These are phyloP conservation scores for Drosophila tani DNA, from an alignment of 1,140 invertebrate genomes.

Conservation along the genomic window DNA sequence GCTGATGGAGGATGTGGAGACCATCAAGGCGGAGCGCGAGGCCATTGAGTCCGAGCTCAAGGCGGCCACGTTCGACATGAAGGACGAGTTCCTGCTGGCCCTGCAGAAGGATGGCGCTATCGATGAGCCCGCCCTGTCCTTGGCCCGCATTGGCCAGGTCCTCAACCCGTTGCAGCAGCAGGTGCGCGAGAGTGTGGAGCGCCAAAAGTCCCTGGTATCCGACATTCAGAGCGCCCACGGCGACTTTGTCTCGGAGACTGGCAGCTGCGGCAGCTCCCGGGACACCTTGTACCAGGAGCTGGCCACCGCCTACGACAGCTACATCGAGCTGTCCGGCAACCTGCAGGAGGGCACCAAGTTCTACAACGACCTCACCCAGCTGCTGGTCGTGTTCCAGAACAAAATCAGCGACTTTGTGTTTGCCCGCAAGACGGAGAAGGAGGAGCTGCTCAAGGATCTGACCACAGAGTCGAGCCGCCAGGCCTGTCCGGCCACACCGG, in stretches of 20 bases:
- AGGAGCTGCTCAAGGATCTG: slow-evolving; percentile 96
- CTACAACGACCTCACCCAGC: slow-evolving; percentile 98
- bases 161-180: slow-evolving; percentile 93
- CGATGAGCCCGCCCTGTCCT: slow-evolving; percentile 93
- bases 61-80: slow-evolving; percentile 93
- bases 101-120: slow-evolving; percentile 94
- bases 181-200: slow-evolving; percentile 90
- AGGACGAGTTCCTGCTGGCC: slow-evolving; percentile 91
- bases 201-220: slow-evolving; percentile 92
- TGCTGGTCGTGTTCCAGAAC: slow-evolving; percentile 97
- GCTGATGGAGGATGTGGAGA: slow-evolving; percentile 94
- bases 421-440: slow-evolving; percentile 99
- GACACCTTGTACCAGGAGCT: slow-evolving; percentile 94
- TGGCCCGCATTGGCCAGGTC: slow-evolving; percentile 91
- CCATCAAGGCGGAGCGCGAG: slow-evolving; percentile 95
- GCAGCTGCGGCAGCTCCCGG: slow-evolving; percentile 88
- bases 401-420: slow-evolving; percentile 99
- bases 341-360: slow-evolving; percentile 98
- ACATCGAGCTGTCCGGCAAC: slow-evolving; percentile 95
- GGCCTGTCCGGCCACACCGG: slow-evolving; percentile 87
- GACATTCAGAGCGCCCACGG: slow-evolving; percentile 92
- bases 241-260: slow-evolving; percentile 91
- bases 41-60: slow-evolving; percentile 95
- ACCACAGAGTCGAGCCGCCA: slow-evolving; percentile 91
- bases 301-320: slow-evolving; percentile 95